These are phyloP conservation scores for Pseudanteris insignis DNA, from an alignment of 2,888 invertebrate species.

Conservation along the genomic window DNA sequence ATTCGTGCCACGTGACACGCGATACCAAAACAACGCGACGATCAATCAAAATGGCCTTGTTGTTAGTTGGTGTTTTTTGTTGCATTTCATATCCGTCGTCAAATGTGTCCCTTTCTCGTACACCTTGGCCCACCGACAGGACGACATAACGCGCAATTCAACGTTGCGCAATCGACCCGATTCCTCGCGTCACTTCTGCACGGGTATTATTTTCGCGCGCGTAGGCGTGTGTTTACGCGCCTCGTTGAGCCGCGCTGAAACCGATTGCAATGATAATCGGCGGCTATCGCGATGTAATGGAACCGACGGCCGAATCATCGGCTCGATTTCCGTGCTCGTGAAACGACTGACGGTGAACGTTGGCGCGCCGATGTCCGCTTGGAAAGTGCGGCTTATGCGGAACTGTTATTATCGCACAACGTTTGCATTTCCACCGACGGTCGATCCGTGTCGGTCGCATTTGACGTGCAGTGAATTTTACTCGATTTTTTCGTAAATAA, in stretches of 20 bases:
- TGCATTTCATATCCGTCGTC: conserved; percentile 22
- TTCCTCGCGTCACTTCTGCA: conserved; percentile 24
- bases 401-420: no score
- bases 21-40: conserved; percentile 5
- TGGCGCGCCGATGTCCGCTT: no score
- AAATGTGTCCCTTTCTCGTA: conserved; percentile 36
- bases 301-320: no score
- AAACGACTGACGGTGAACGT: no score
- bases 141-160: conserved; percentile 20
- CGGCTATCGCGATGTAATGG: no score
- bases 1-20: not conserved
- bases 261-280: conserved; percentile 4
- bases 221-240: conserved; percentile 31
- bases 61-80: no score
- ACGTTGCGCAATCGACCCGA: conserved; percentile 36
- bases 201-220: conserved; percentile 23
- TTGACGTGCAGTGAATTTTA: no score
- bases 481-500: no score
- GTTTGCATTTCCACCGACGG: no score
- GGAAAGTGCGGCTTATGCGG: no score
- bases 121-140: conserved; percentile 36
- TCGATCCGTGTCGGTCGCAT: no score
- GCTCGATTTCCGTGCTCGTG: no score
- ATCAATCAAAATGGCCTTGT: conserved; percentile 16
- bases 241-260: conserved; percentile 10